These are phyloP conservation scores for Pristionchus arcanus DNA, from an alignment of 2,888 invertebrate species.

Conservation along the genomic window DNA sequence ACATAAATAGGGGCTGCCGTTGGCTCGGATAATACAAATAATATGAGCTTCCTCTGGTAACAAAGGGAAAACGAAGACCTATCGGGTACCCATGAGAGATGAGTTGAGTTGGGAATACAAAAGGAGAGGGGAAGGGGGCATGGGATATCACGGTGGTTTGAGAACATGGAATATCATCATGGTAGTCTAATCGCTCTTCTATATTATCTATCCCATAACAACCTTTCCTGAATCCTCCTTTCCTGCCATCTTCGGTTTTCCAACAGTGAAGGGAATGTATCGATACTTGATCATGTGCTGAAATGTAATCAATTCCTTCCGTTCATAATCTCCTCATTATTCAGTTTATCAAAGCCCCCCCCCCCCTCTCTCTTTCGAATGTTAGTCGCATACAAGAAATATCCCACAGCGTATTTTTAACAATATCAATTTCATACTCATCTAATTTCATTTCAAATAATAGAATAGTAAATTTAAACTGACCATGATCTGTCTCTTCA, in stretches of 20 bases:
- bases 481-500: conserved; percentile 99
- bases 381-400: neutral
- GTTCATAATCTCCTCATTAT: neutral
- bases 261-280: conserved; percentile 98
- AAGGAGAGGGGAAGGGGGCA: neutral
- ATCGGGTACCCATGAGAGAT: conserved; percentile 51
- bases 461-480: conserved; percentile 74
- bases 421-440: neutral
- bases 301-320: conserved; percentile 74
- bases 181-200: neutral
- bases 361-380: neutral
- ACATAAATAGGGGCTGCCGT: conserved; percentile 38
- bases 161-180: conserved; percentile 36
- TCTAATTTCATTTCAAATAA: conserved; percentile 80
- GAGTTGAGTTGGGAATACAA: conserved; percentile 50
- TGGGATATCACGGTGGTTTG: conserved; percentile 24
- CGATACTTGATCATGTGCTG: conserved; percentile 99
- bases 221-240: conserved; percentile 81
- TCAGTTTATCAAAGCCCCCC: neutral
- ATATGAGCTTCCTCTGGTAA: conserved; percentile 8
- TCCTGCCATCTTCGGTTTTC: conserved; percentile 92
- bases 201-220: conserved; percentile 74
- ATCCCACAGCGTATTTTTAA: neutral
- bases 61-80: conserved; percentile 41
- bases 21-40: conserved; percentile 31